Base-by-base conservation (phyloP, 2,113 vertebrate genomes). In the Asarcornis scutulata region DNA sequence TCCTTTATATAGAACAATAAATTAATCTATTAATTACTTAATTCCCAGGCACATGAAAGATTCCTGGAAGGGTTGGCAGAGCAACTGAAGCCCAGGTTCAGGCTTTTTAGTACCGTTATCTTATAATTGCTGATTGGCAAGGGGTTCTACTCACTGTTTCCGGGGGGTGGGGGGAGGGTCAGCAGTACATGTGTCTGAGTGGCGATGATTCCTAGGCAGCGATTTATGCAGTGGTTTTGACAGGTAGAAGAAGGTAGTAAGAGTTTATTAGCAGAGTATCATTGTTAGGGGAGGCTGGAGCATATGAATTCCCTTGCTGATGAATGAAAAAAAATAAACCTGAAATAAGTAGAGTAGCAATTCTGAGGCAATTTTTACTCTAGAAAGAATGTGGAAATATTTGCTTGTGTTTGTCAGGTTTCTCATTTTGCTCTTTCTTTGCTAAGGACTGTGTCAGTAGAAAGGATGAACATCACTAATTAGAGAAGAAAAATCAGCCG, bases 81-180 rank as follows among this genome's bases (percentile, higher is more conserved):
- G 66, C 59, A 73, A 89, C 59, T 52, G 74, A 88, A 17, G 81
- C 74, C 77, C 62, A 92, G 89, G 86, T 88, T 91, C 77, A 85
- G 81, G 66, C 83, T 91, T 95, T 95, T 94, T 96, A 94, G 88
- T 79, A 85, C 93, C 80, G 89, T 97, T 95, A 91, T 89, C 44
- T 94, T 91, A 26, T 94, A 96, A 96, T 96, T 95, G 86, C 83
- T 96, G 93, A 69, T 89, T 96, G 96, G 86, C 94, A 91, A 53
- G 32, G 62, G 66, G 83, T 73, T 94, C 80, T 89, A 83, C 81
- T 89, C 25, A 17, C 58, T 77, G 74, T 13, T 92, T 93, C 95
- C 71, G 0, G 36, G 17, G 44, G 44, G 40, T 13, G 40, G 55
- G 46, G 44, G 44, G 44, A 7, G 71, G 84, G 20, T 36, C 84